Evolutionary conservation across 2,113 vertebrate species (phyloP), one percentile per base, ranked within the genome.

Genomic region (Eleginops maclovinus): DNA sequence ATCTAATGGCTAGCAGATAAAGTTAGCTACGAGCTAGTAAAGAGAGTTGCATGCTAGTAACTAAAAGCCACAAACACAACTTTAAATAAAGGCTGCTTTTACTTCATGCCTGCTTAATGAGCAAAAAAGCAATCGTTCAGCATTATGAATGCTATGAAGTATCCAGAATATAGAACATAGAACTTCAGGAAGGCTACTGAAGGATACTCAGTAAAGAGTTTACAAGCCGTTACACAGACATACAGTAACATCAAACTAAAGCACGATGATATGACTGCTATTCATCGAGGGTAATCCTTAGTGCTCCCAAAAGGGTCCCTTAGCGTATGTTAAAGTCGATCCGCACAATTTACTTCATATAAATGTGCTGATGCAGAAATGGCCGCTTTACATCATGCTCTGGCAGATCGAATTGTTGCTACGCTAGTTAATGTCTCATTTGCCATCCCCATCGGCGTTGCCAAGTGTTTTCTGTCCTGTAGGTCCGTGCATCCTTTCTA

Each of bases 401-500:
- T 12, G 51, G 0, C 2, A 75, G 72, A 67, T 49, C 4, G 9
- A 15, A 67, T 26, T 7, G 5, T 54, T 68, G 61, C 72, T 60
- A 54, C 51, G 60, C 43, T 59, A 40, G 62, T 60, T 62, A 83
- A 77, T 26, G 13, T 60, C 6, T 1, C 43, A 41, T 62, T 67
- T 78, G 80, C 74, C 76, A 74, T 79, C 75, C 19, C 12, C 7
- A 86, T 61, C 50, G 51, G 74, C 68, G 63, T 71, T 77, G 68
- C 58, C 49, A 17, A 56, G 26, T 1, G 9, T 43, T 31, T 77
- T 67, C 64, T 54, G 44, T 64, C 64, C 67, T 61, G 47, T 40
- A 61, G 81, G 79, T 81, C 84, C 28, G 1, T 21, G 68, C 55
- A 82, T 59, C 63, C 71, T 82, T 46, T 50, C 51, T 74, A 82